Conservation (phyloP, 2,113 vertebrate genomes). For the Bungarus multicinctus region DNA sequence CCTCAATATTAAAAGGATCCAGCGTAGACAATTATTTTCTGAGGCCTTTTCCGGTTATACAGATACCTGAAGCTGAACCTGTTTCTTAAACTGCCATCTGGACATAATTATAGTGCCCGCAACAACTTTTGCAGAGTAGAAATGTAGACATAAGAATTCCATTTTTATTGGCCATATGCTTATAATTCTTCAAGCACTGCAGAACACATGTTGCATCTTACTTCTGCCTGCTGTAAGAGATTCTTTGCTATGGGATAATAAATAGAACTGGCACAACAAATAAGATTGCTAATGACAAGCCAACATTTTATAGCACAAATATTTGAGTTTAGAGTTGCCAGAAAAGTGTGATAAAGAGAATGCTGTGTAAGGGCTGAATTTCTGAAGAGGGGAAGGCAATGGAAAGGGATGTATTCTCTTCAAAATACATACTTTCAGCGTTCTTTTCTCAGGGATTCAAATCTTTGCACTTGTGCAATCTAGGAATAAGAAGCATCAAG, state of each 20-base stretch:
- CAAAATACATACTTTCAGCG: conserved; percentile 20
- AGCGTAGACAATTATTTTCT: background rate
- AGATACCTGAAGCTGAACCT: conserved; percentile 8
- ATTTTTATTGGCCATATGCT: conserved; percentile 56
- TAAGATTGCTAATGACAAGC: conserved; percentile 44
- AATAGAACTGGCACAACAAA: conserved; percentile 44
- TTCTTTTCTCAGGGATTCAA: background rate
- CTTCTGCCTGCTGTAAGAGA: conserved; percentile 47
- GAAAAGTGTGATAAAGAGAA: conserved; percentile 26
- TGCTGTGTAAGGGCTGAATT: conserved; percentile 26
- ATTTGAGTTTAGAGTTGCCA: conserved; percentile 27
- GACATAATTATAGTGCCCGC: conserved; percentile 10
- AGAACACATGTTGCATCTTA: conserved; percentile 40
- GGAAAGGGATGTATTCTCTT: conserved; percentile 22
- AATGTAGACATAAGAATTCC: conserved; percentile 36
- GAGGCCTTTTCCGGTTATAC: background rate
- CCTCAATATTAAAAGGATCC: background rate
- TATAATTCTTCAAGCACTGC: conserved; percentile 54
- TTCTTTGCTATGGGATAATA: conserved; percentile 53
- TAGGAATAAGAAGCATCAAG: background rate
- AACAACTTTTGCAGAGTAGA: conserved; percentile 35
- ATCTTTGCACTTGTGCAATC: background rate
- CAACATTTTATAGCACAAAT: conserved; percentile 40
- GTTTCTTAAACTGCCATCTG: conserved; percentile 5
- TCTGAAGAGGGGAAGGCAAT: conserved; percentile 39